Evolutionary conservation across 1,140 invertebrate genomes (phyloP), one percentile per base, ranked within the genome.

Genomic region (Hylaeus volcanicus): DNA sequence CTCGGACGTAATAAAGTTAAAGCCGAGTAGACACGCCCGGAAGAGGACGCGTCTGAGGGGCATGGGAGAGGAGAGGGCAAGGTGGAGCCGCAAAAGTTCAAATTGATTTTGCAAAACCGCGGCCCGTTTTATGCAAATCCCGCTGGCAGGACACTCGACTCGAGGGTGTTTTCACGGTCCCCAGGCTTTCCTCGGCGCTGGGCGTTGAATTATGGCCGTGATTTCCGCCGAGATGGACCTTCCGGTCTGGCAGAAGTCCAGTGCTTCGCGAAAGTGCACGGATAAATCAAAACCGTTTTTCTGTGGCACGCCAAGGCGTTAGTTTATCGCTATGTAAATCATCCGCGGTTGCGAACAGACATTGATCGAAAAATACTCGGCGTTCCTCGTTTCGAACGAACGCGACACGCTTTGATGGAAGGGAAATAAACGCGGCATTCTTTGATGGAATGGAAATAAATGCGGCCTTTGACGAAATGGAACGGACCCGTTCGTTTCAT

Each of bases 191-290:
- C 56, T 26, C 71, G 26, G 53, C n/a, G 55, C 39, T 26, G 39
- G 26, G 41, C 55, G 15, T 75, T 89, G 86, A 89, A 88, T 90
- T 91, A 91, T 90, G 73, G 69, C 79, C 84, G 85, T 88, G 88
- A 91, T 91, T 91, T 91, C 90, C 89, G 89, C 86, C 82, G 87
- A 87, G 89, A 88, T 86, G 88, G 89, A 90, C 90, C 90, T 91
- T 91, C 90, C 90, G 90, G 86, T 75, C 84, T 90, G 88, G 88
- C 89, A 86, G 68, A 66, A 70, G 83, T 89, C 89, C 89, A 90
- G 84, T 88, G 79, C 82, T 76, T 80, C 26, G 83, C 78, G 78
- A 88, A 89, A 89, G 88, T 88, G 83, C 74, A 64, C 65, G 84
- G 77, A 89, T 90, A 90, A 90, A 90, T 90, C 89, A 90, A 81